Conservation (phyloP, 2,113 vertebrate species). For the Lasiurus cinereus region DNA sequence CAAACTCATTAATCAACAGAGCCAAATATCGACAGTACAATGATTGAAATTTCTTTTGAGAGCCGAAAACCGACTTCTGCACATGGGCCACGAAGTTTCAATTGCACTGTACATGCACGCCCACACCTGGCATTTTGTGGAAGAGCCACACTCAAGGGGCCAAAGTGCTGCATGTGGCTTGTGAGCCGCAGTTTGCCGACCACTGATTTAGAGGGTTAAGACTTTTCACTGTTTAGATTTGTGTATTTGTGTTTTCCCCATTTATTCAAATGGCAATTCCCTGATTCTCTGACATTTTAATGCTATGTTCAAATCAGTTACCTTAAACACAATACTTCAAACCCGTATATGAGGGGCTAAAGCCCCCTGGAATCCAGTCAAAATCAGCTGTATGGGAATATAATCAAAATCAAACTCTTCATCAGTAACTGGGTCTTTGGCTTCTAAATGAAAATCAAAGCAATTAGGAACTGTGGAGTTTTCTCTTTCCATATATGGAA, state of each 20-base stretch:
- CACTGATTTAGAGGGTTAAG: slow-evolving; percentile 54
- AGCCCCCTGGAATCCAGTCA: neutral
- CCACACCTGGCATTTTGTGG: too few species aligned
- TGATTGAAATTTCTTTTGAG: too few species aligned
- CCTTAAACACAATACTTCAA: neutral
- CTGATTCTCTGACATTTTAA: slow-evolving; percentile 67
- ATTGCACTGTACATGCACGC: too few species aligned
- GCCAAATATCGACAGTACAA: too few species aligned
- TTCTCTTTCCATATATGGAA: slow-evolving; percentile 48
- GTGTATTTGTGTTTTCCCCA: slow-evolving; percentile 5
- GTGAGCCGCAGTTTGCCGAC: too few species aligned
- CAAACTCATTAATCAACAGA: too few species aligned
- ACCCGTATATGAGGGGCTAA: slow-evolving; percentile 9
- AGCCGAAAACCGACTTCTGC: too few species aligned
- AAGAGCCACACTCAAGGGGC: too few species aligned
- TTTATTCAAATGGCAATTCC: slow-evolving; percentile 58
- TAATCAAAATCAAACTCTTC: slow-evolving; percentile 64
- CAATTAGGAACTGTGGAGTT: slow-evolving; percentile 4
- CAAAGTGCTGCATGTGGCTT: too few species aligned
- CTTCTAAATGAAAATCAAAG: slow-evolving; percentile 65
- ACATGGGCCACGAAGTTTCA: too few species aligned
- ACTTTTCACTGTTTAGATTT: slow-evolving; percentile 36
- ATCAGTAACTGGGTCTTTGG: slow-evolving; percentile 38
- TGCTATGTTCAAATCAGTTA: slow-evolving; percentile 16
- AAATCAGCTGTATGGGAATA: neutral